Base-by-base conservation (phyloP, 2,797 vertebrate genomes). In the Sardinella longiceps region DNA sequence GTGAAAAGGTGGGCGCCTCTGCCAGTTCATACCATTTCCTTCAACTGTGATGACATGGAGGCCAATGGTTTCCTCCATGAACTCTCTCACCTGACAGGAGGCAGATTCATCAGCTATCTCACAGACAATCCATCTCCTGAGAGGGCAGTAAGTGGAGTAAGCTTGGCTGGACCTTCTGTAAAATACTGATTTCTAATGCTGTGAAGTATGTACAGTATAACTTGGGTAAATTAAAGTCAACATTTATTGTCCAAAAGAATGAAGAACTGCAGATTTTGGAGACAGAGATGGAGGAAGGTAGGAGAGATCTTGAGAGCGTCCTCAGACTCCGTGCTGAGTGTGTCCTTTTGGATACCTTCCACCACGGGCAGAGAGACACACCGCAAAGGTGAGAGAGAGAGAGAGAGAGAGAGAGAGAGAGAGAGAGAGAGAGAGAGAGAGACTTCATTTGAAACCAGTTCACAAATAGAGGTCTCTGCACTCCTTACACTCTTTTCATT, bases 21-120 rank as follows among this genome's bases (percentile, higher is more conserved):
- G 87, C 96, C 96, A 14, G 85, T 96, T 82, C 94, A 95, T 53
- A 92, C 95, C 33, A 90, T 96, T 58, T 95, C 96, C 83, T 96
- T 96, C 89, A 95, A 92, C 89, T 96, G 95, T 87, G 90, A 94
- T 43, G 95, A 96, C 87, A n/a, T n/a, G 89, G 89, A 92, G 88
- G 95, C 95, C 12, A 95, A 95, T 84, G 85, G 51, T 83, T 96
- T 96, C 89, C 89, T 96, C 84, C 90, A 90, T 89, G 88, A 93
- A 1, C 90, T 96, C 6, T 94, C 96, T 84, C 89, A 86, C 84
- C 83, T 91, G 90, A 95, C 96, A 5, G 92, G 92, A 37, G 96
- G 95, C 74, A 86, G 90, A 0, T 96, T 95, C 88, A 95, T 91
- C 83, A 92, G 91, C 86, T 95, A 93, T 51, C 86, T 89, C 28